phyloP scores from a whole-genome alignment of 2,113 vertebrate species.

The Ceratotherium simum region DNA sequence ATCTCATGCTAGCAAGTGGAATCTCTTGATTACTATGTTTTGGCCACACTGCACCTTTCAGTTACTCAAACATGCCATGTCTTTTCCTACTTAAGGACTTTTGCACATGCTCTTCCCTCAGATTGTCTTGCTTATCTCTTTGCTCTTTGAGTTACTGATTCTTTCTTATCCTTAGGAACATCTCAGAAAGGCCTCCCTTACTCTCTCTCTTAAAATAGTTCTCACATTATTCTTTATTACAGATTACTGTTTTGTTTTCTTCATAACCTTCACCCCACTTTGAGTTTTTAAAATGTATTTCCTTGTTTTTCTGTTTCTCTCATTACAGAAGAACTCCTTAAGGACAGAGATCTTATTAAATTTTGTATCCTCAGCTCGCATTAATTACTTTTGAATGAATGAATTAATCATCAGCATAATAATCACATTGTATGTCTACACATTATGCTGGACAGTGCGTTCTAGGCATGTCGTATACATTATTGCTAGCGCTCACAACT shows the following conservation, averaged over 20 bases:
- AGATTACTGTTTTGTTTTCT: slow-evolving; percentile 1
- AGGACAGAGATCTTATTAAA: not conserved
- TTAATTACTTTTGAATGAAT: not conserved
- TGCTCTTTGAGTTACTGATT: not conserved
- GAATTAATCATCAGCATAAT: not conserved
- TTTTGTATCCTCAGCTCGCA: not conserved
- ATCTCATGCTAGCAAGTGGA: not conserved
- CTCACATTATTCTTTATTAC: not conserved
- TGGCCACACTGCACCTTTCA: not conserved
- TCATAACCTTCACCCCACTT: not conserved
- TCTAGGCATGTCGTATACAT: not conserved
- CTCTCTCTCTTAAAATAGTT: not conserved
- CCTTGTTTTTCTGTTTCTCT: slow-evolving; percentile 17
- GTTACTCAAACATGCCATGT: not conserved
- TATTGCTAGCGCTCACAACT: not conserved
- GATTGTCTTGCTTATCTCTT: not conserved
- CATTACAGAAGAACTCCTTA: not conserved
- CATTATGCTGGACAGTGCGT: not conserved
- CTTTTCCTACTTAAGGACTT: not conserved
- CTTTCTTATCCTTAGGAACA: not conserved
- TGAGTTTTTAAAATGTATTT: slow-evolving; percentile 22
- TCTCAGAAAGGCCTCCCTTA: not conserved
- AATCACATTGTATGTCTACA: not conserved
- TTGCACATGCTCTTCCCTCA: not conserved
- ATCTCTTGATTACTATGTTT: not conserved